Evolutionary conservation across 2,797 vertebrate genomes (phyloP).

Genomic region (Petrocephalus schoutedeni): DNA sequence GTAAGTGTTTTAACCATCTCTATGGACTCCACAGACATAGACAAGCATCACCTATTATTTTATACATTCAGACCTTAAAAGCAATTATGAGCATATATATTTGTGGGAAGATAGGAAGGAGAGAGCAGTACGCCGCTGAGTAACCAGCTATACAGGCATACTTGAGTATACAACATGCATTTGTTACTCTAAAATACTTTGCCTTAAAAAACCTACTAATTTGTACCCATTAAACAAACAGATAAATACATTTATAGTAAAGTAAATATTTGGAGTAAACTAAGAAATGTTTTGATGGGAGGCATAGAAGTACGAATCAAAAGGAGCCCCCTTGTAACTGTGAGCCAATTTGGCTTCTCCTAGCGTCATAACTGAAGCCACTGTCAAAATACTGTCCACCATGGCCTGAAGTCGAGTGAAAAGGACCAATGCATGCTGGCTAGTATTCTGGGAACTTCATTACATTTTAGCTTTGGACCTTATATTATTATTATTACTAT

Average conservation of each 20-base stretch:
- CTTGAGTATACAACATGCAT: neutral
- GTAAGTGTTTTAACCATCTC: neutral
- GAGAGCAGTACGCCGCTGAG: neutral
- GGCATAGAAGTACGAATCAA: neutral
- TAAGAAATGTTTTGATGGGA: neutral
- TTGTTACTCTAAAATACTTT: neutral
- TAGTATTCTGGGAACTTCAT: neutral
- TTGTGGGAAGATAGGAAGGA: neutral
- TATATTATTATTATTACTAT: neutral
- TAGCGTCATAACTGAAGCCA: neutral
- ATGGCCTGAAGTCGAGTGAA: neutral
- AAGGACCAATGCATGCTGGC: neutral
- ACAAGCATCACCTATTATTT: neutral
- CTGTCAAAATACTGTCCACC: neutral
- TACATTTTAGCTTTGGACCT: neutral
- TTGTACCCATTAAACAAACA: neutral
- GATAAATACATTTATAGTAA: neutral
- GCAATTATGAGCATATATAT: neutral
- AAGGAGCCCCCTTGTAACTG: neutral
- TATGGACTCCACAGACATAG: neutral
- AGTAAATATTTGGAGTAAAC: constrained; percentile 1
- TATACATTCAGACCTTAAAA: neutral
- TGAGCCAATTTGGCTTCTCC: neutral
- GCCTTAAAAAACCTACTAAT: neutral
- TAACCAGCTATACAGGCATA: neutral